Percentiles rank a stretch among this genome's conserved stretches.
Evolutionary conservation across 1,140 invertebrate genomes (phyloP).

Genomic region (Mercenaria mercenaria): DNA sequence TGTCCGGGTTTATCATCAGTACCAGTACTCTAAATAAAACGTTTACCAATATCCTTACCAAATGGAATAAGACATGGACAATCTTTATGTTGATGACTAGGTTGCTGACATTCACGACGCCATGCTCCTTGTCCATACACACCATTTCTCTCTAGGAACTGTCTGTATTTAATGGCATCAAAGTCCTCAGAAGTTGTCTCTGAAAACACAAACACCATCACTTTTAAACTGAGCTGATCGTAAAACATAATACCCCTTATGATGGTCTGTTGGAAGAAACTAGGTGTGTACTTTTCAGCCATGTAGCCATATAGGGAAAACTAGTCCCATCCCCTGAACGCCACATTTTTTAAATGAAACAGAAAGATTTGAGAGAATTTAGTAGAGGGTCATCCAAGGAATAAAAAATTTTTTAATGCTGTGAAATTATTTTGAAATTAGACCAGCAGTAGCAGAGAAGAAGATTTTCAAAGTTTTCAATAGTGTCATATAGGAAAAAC

Average conservation of each 20-base stretch:
- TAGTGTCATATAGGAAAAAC: no score
- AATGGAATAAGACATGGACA: background rate
- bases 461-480: no score
- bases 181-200: constrained; percentile 45
- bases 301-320: no score
- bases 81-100: background rate
- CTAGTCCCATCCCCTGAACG: no score
- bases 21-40: no score
- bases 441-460: no score
- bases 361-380: no score
- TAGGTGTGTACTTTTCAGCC: background rate
- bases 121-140: constrained; percentile 19
- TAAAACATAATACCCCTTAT: background rate
- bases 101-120: constrained; percentile 5
- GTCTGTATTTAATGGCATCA: background rate
- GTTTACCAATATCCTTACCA: background rate
- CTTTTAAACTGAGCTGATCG: background rate
- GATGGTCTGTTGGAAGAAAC: background rate
- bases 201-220: constrained; percentile 12
- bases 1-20: no score
- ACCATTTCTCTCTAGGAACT: constrained; percentile 16
- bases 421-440: no score
- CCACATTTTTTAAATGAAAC: no score
- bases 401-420: no score
- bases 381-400: no score